Percentiles rank a stretch among this genome's conserved stretches.
These are phyloP conservation scores for Acyrthosiphon pisum DNA, from an alignment of 1,140 invertebrate genomes.

Conservation along the genomic window DNA sequence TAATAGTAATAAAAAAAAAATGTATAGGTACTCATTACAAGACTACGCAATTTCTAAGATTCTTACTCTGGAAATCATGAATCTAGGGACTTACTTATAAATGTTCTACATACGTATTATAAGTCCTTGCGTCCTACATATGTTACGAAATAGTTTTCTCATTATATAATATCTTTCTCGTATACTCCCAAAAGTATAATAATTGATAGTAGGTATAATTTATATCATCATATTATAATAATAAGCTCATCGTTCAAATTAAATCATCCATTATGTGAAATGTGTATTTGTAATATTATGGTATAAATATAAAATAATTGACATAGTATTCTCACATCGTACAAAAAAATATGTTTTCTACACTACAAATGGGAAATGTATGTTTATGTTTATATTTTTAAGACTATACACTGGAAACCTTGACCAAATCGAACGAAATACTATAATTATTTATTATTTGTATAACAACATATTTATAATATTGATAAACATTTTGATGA, in stretches of 20 bases:
- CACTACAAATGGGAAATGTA: background rate
- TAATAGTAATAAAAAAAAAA: background rate
- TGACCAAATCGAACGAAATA: background rate
- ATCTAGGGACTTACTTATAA: background rate
- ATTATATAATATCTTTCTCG: background rate
- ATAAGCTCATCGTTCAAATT: background rate
- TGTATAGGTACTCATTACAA: background rate
- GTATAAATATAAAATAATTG: background rate
- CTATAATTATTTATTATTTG: too few relatives aligned
- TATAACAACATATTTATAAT: too few relatives aligned
- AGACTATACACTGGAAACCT: background rate
- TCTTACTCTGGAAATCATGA: background rate
- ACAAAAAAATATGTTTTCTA: background rate
- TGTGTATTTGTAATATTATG: background rate
- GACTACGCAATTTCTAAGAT: background rate
- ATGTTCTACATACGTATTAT: background rate
- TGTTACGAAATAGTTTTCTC: background rate
- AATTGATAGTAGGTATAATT: background rate
- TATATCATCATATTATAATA: background rate
- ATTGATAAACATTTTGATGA: too few relatives aligned
- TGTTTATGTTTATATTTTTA: background rate
- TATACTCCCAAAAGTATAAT: background rate
- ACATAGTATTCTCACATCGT: background rate
- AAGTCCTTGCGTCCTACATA: background rate
- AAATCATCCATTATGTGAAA: background rate